Evolutionary conservation across 64 coral and sea anemone genomes (phyloP), one percentile per base, ranked within the genome.

Genomic region (Montipora cactus): DNA sequence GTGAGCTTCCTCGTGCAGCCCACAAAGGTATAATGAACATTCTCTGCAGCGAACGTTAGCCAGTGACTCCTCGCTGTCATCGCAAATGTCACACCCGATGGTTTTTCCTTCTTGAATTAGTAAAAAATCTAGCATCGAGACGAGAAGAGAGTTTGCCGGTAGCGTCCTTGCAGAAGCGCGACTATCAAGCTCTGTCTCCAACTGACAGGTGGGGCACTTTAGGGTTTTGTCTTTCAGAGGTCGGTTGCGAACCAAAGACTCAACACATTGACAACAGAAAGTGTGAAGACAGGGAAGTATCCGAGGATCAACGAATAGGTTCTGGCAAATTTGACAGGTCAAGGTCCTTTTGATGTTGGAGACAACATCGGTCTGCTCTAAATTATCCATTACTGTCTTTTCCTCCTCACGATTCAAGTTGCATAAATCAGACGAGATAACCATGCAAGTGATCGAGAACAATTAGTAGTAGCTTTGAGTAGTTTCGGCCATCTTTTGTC

Each of bases 281-380:
- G 94, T 78, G 23, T 95, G 94, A 7, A 95, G 77, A 37, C 93
- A 95, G 19, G 93, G 88, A 8, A 95, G 89, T 52, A 95, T 87
- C 77, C 88, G 75, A 23, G 94, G 88, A 80, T 95, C 94, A 47
- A 80, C 11, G 15, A 87, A 95, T 9, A 91, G 8, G 9, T 76
- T 91, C 18, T 22, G 2, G 52, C 94, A 95, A 1, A 79, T 53
- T 50, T 68, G 44, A 81, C 94, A 95, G 19, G 89, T 91, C 2
- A 95, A 81, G 25, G 91, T 88, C 72, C 62, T 90, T 20, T 94
- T 94, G 55, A 84, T 90, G 87, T 28, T 77, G 14, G 80, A 80
- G 75, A 84, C 68, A 45, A 94, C 81, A 7, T 79, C 79, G 14
- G 72, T 71, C 48, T 72, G 53, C 50, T 86, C 82, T 16, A 75